These are phyloP conservation scores for Dasypogon diadema DNA, from an alignment of 2,888 invertebrate genomes.

Conservation along the genomic window DNA sequence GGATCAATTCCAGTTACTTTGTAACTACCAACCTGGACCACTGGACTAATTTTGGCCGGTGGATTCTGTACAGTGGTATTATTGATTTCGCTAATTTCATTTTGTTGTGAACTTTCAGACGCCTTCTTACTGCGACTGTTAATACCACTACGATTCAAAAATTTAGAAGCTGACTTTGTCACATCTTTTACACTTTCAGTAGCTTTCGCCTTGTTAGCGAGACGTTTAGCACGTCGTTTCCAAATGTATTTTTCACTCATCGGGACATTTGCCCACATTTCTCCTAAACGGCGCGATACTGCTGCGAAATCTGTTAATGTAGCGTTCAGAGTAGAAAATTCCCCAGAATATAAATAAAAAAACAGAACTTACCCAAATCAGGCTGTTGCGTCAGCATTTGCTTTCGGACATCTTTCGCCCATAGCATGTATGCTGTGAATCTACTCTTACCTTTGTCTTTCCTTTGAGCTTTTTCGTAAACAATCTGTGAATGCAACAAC, in stretches of 20 bases:
- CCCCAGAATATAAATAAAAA: not conserved
- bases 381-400: conserved; percentile 79
- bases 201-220: conserved; percentile 63
- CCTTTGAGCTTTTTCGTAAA: conserved; percentile 78
- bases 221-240: conserved; percentile 85
- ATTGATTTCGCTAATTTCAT: not conserved
- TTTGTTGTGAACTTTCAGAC: not conserved
- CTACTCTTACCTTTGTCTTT: conserved; percentile 85
- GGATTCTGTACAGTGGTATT: not conserved
- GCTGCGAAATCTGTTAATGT: conserved; percentile 80
- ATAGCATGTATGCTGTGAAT: conserved; percentile 91
- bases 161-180: conserved; percentile 46
- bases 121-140: conserved; percentile 5
- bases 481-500: conserved; percentile 67
- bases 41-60: conserved; percentile 53
- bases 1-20: conserved; percentile 82
- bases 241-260: conserved; percentile 77
- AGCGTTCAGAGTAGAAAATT: no score
- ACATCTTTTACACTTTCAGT: conserved; percentile 49
- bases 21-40: conserved; percentile 68
- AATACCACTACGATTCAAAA: conserved; percentile 53
- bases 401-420: conserved; percentile 86
- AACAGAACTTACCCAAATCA: conserved; percentile 69
- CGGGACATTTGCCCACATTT: conserved; percentile 89
- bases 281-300: conserved; percentile 86